Evolutionary conservation across 1,140 invertebrate genomes (phyloP).

Genomic region (Camponotus floridanus): DNA sequence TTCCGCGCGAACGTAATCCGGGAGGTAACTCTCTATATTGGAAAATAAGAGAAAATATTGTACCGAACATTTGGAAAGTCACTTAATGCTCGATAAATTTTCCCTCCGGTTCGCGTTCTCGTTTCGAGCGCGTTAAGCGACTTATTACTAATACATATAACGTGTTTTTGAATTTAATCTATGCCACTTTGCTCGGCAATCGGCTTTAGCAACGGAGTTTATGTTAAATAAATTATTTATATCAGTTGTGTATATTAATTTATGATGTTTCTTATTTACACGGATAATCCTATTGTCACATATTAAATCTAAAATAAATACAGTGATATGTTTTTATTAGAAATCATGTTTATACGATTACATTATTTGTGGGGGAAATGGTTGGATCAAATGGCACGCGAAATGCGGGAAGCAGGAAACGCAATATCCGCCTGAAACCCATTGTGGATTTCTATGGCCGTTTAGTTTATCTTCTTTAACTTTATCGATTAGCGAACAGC

Average conservation of each 20-base stretch:
- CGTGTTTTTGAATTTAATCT: background rate
- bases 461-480: slow-evolving; percentile 53
- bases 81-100: slow-evolving; percentile 38
- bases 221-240: background rate
- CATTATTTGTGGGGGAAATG: background rate
- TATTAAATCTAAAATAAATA: slow-evolving; percentile 14
- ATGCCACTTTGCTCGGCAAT: background rate
- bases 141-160: background rate
- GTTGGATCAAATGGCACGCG: slow-evolving; percentile 15
- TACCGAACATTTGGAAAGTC: slow-evolving; percentile 15
- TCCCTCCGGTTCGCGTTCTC: background rate
- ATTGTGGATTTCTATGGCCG: slow-evolving; percentile 44
- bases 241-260: background rate
- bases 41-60: slow-evolving; percentile 18
- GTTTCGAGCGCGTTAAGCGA: background rate
- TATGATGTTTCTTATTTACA: background rate
- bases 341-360: slow-evolving; percentile 21
- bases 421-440: background rate
- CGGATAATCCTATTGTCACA: background rate
- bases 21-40: slow-evolving; percentile 10
- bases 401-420: slow-evolving; percentile 31
- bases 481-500: slow-evolving; percentile 47
- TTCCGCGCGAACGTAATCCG: slow-evolving; percentile 34
- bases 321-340: background rate
- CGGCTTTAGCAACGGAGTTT: too few species aligned